Evolutionary conservation across 2,888 invertebrate species (phyloP).

Genomic region (Hipparchia sbordonii): DNA sequence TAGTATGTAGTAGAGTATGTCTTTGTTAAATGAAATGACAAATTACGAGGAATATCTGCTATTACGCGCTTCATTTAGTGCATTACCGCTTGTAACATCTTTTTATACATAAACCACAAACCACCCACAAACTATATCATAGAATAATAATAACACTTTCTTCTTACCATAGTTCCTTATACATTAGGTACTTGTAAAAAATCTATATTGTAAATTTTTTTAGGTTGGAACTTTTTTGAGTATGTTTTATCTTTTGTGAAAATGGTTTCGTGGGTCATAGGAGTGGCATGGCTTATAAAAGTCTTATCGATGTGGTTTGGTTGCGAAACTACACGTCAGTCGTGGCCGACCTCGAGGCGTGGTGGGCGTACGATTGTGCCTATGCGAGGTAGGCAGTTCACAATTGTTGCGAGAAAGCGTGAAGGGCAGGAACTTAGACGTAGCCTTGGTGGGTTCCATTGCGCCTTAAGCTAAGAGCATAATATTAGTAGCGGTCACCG

Average conservation of each 20-base stretch:
- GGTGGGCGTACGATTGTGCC: constrained; percentile 32
- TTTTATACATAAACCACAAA: no score
- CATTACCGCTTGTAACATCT: no score
- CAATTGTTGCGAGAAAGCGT: constrained; percentile 62
- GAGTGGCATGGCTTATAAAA: background rate
- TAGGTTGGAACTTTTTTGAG: no score
- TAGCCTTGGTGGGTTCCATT: constrained; percentile 40
- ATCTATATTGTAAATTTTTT: no score
- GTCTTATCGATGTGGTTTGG: constrained; percentile 1
- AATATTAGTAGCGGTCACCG: background rate
- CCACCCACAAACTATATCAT: no score
- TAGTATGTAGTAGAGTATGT: no score
- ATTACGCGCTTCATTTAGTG: no score
- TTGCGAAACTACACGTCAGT: constrained; percentile 16
- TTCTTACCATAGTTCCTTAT: no score
- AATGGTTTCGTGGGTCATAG: background rate
- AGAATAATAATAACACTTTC: no score
- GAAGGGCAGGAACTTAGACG: constrained; percentile 57
- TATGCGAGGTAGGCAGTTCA: constrained; percentile 34
- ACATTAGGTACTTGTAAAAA: no score
- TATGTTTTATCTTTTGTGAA: background rate
- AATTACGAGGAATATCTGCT: no score
- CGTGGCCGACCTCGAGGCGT: constrained; percentile 30
- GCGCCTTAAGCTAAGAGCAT: constrained; percentile 21
- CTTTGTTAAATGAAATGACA: no score